phyloP scores from a whole-genome alignment of 2,888 invertebrate genomes.

The Chymomyza amoena region DNA sequence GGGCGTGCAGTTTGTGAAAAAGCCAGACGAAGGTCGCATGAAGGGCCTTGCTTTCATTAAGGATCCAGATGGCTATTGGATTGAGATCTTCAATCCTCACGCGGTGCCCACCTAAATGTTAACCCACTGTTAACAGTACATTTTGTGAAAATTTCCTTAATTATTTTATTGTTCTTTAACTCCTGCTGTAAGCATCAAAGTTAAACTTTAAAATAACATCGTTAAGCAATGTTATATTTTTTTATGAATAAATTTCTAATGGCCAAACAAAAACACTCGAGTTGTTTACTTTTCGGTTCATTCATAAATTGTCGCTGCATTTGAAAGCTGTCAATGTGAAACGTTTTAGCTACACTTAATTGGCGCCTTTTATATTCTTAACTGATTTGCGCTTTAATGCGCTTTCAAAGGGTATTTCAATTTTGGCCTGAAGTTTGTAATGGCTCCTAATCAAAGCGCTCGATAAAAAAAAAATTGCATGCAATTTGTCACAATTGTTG shows the following conservation, averaged over 20 bases:
- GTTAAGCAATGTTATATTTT: neutral
- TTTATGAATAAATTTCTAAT: neutral
- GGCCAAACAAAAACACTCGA: neutral
- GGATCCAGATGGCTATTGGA: conserved; percentile 98
- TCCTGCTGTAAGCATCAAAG: neutral
- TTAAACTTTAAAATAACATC: neutral
- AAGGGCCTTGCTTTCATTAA: conserved; percentile 96
- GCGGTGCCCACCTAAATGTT: conserved; percentile 49
- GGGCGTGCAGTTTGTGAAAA: conserved; percentile 93
- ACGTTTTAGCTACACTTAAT: conserved; percentile 40
- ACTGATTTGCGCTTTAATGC: conserved; percentile 53
- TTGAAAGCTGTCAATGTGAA: conserved; percentile 21
- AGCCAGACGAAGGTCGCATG: conserved; percentile 94
- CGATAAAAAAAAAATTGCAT: neutral
- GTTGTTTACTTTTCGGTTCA: conserved; percentile 17
- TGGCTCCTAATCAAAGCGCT: no score
- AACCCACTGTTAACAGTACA: neutral
- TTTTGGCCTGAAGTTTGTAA: neutral
- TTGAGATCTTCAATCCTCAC: conserved; percentile 88
- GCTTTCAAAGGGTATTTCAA: neutral
- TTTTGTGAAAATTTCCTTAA: neutral
- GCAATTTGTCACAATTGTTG: no score
- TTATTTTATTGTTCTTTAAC: neutral
- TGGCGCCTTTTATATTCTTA: conserved; percentile 45
- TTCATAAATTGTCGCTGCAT: conserved; percentile 32